A percentile compares a stretch with the other conserved stretches of the same genome.
phyloP scores from a whole-genome alignment of 2,113 vertebrate genomes.

The Silurus meridionalis region DNA sequence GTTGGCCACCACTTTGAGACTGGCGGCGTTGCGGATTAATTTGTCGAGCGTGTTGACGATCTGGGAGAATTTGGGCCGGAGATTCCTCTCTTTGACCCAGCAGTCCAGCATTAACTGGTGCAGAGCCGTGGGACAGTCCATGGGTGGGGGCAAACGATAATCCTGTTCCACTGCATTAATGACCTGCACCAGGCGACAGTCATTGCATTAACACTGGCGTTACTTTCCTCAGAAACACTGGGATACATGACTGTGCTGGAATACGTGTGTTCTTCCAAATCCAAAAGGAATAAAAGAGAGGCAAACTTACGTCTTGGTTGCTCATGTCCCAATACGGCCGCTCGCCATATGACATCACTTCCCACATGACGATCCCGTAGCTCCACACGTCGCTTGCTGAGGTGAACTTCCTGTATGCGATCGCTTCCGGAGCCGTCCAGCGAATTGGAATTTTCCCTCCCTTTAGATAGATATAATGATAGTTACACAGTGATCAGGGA shows the following conservation, averaged over 20 bases:
- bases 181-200: slow-evolving; percentile 72
- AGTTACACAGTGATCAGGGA: background rate
- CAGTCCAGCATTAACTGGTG: slow-evolving; percentile 99
- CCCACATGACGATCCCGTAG: slow-evolving; percentile 99
- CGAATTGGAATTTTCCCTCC: slow-evolving; percentile 98
- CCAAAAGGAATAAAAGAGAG: background rate
- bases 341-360: slow-evolving; percentile 98
- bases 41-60: slow-evolving; percentile 97
- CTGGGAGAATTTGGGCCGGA: slow-evolving; percentile 96
- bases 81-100: slow-evolving; percentile 96
- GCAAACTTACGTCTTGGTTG: slow-evolving; percentile 92
- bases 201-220: background rate
- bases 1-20: slow-evolving; percentile 93
- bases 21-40: slow-evolving; percentile 96
- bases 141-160: slow-evolving; percentile 94
- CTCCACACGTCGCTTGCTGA: slow-evolving; percentile 98
- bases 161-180: slow-evolving; percentile 98
- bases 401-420: slow-evolving; percentile 96
- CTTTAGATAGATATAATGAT: slow-evolving; percentile 63
- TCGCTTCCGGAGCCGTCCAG: slow-evolving; percentile 96
- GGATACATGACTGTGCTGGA: background rate
- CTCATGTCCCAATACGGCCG: slow-evolving; percentile 99
- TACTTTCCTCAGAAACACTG: too few species aligned
- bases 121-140: slow-evolving; percentile 96
- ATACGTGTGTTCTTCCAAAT: background rate